Evolutionary conservation across 2,888 invertebrate species (phyloP).

Genomic region (Agriopis marginaria): DNA sequence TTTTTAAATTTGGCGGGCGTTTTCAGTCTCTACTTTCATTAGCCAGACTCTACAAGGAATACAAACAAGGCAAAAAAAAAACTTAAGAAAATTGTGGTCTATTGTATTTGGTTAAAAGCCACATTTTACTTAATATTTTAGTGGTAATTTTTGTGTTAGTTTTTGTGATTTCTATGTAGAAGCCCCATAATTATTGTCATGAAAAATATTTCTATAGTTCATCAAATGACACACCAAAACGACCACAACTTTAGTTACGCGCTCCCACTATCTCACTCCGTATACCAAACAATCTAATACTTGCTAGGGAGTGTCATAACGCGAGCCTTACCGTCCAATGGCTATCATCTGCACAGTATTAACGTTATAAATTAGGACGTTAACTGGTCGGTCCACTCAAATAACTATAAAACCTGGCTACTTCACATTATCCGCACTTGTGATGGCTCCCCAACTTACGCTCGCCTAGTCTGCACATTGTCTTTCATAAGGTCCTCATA

Average conservation of each 20-base stretch:
- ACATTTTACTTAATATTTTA: neutral
- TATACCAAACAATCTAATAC: conserved; percentile 26
- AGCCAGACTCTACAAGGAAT: no score
- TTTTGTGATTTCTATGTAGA: no score
- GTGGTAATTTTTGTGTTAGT: no score
- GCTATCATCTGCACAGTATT: conserved; percentile 77
- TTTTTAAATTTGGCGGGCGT: no score
- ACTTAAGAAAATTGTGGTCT: conserved; percentile 52
- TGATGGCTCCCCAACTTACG: conserved; percentile 60
- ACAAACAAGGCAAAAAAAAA: conserved; percentile 49
- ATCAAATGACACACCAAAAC: neutral
- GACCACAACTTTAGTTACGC: conserved; percentile 8
- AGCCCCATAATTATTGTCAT: no score
- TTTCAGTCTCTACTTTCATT: no score
- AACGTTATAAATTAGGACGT: conserved; percentile 85
- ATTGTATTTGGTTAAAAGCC: conserved; percentile 37
- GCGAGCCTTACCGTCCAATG: conserved; percentile 41
- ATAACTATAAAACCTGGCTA: conserved; percentile 78
- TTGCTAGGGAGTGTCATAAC: conserved; percentile 21
- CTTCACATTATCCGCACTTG: conserved; percentile 79
- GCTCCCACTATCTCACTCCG: conserved; percentile 6
- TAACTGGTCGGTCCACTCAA: conserved; percentile 77
- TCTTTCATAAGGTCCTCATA: conserved; percentile 48
- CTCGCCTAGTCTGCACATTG: conserved; percentile 57
- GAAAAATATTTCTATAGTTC: neutral